phyloP scores from a whole-genome alignment of 2,797 vertebrate species.

The Parotocinclus haroldoi region DNA sequence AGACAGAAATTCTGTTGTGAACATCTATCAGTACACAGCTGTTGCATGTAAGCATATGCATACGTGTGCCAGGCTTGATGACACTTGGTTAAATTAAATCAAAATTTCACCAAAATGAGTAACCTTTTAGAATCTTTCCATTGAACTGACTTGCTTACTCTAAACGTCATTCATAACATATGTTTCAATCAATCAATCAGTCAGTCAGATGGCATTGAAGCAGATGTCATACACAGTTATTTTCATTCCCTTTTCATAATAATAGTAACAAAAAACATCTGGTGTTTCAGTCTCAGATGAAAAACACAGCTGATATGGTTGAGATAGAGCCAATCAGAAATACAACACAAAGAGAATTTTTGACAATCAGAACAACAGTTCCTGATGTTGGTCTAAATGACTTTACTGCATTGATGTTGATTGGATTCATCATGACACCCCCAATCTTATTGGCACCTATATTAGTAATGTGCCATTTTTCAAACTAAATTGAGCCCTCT shows the following conservation, averaged over 20 bases:
- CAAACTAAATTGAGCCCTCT: conserved; percentile 58
- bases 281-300: conserved; percentile 37
- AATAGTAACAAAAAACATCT: conserved; percentile 23
- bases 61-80: conserved; percentile 11
- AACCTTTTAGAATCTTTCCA: conserved; percentile 60
- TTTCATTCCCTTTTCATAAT: conserved; percentile 34
- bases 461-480: conserved; percentile 55
- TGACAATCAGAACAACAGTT: conserved; percentile 43
- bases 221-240: conserved; percentile 42
- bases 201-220: conserved; percentile 36
- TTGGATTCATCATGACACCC: conserved; percentile 33
- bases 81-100: conserved; percentile 23
- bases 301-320: conserved; percentile 34
- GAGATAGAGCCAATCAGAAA: conserved; percentile 28
- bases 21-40: conserved; percentile 43
- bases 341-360: conserved; percentile 42
- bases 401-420: conserved; percentile 32
- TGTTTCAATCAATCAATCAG: conserved; percentile 36
- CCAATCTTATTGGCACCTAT: conserved; percentile 39
- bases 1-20: conserved; percentile 49
- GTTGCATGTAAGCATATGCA: conserved; percentile 1
- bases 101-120: conserved; percentile 57
- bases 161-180: conserved; percentile 24
- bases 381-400: conserved; percentile 42
- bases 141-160: conserved; percentile 60